Evolutionary conservation across 1,140 invertebrate species (phyloP), one percentile per base, ranked within the genome.

Genomic region (Akabosia matsudoensis): DNA sequence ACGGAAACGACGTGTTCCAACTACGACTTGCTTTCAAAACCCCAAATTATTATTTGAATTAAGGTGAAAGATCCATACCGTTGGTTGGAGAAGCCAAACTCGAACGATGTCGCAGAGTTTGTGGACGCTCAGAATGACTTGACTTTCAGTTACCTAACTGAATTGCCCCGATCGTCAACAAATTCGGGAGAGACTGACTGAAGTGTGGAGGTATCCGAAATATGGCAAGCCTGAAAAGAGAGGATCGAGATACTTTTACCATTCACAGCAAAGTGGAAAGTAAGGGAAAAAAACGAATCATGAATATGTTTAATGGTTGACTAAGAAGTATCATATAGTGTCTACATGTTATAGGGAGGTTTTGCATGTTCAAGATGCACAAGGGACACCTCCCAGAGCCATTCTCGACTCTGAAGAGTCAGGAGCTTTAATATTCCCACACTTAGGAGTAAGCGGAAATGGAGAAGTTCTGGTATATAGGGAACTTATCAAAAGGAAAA

Each of bases 41-140:
- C 24, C 14, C 24, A 14, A 10, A 26, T 18, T 70, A n/a, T 54
- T 2, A 54, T 70, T 33, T 64, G 37, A 31, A 24, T 79, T 77
- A 76, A 97, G 94, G 88, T 98, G 74, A 76, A 84, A 79, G 97
- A 99, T 87, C 94, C 95, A 0, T 99, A 98, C 84, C 90, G 96
- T 70, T 98, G 95, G 95, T 85, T 99, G 31, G 97, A 99, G 86
- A 93, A 98, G 86, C 95, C 96, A 0, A 94, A 98, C 84, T 88
- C 91, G 0, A 88, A 91, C 77, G 95, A 98, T 86, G 97, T 96
- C 0, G 92, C 95, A 85, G 87, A 89, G 54, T 99, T 95, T 88
- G 93, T 99, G 52, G 90, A 96, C 76, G 33, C 70, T 4, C 70
- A 72, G 28, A 72, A 72, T 26, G 70, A 72, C 14, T 45, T 72